Evolutionary conservation across 2,797 vertebrate species (phyloP), one percentile per base, ranked within the genome.

Genomic region (Oreochromis mossambicus): DNA sequence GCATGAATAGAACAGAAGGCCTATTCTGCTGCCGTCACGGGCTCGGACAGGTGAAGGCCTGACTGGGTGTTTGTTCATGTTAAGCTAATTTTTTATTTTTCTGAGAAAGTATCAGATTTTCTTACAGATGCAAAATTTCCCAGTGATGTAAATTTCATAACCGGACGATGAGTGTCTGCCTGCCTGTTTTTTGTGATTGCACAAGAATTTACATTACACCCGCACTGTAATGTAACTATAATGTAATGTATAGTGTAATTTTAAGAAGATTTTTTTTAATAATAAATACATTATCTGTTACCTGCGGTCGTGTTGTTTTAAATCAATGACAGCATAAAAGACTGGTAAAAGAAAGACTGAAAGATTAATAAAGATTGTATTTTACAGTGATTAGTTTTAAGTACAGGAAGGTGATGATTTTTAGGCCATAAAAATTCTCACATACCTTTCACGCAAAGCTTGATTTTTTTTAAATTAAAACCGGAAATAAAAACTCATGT

Each of bases 11-110:
- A 29, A 32, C 8, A 61, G 10, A 61, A 61, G 29, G 24, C 24
- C 7, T 56, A 24, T 29, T 56, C 24, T 15, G 24, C 7, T 61
- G 1, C 32, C 0, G 0, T 34, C 0, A 61, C 36, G 34, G 56
- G 56, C 2, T 61, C 34, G 29, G 17, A 36, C 0, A 61, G 58
- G 32, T 1, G 58, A 61, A 61, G 17, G 0, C 10, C 32, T n/a
- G 1, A 61, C 56, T 61, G 32, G 58, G 32, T 61, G 17, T n/a
- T 34, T n/a, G 0, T 36, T 36, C 32, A 5, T n/a, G 1, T 61
- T 61, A 61, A 36, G 58, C 17, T 0, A 61, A 36, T 36, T 36
- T 61, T 61, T 12, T 41, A 34, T 58, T 61, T 34, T n/a, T 36
- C 32, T 61, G 17, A 36, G 17, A 61, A 36, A 36, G 36, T 36